Percentiles rank a stretch among this genome's conserved stretches.
Conservation (phyloP, 2,113 vertebrate species). For the Rhagologus leucostigma region DNA sequence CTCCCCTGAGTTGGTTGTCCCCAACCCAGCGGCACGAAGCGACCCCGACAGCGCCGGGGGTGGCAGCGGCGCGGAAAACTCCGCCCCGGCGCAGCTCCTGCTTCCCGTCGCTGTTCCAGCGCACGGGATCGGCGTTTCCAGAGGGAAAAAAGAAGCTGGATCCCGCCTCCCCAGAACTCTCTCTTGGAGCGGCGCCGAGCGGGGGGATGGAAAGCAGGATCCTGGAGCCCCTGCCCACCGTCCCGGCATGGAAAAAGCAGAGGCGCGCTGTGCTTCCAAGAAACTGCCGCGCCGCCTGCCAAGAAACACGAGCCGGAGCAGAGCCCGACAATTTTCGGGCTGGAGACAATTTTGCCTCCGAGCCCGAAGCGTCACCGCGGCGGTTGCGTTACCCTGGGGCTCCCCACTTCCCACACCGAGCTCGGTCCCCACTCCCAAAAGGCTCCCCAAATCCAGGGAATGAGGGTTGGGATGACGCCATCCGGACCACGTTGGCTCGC, state of each 20-base stretch:
- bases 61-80: accelerated
- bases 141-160: background rate
- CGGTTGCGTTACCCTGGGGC: background rate
- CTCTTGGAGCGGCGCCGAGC: background rate
- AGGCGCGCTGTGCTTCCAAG: conserved; percentile 3
- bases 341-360: background rate
- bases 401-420: background rate
- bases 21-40: accelerated
- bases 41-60: accelerated
- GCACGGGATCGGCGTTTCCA: background rate
- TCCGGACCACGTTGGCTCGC: background rate
- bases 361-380: background rate
- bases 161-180: background rate
- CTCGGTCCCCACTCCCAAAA: accelerated
- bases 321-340: background rate
- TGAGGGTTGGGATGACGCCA: background rate
- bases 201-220: conserved; percentile 28
- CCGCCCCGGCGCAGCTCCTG: accelerated
- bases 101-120: accelerated
- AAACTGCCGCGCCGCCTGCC: background rate
- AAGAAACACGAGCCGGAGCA: conserved; percentile 33
- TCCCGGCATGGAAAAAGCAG: background rate
- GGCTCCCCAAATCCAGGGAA: background rate
- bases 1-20: background rate
- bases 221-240: background rate